Conservation (phyloP, 2,888 invertebrate genomes). For the Cryptocheilus praepositus region DNA sequence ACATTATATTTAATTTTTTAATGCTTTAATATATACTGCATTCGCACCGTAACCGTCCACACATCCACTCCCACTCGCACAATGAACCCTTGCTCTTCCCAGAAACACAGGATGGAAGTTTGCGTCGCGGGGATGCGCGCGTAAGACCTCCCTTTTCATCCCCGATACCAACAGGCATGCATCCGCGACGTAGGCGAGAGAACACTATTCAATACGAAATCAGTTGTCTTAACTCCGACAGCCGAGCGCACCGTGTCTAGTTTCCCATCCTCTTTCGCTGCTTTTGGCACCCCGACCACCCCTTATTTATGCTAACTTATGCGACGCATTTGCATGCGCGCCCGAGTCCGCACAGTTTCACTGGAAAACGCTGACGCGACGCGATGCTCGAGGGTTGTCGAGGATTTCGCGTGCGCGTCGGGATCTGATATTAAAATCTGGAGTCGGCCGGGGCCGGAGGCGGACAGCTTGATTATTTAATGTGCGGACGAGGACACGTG, state of each 20-base stretch:
- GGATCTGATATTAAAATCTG: conserved; percentile 48
- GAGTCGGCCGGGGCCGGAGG: background rate
- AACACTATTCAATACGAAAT: conserved; percentile 28
- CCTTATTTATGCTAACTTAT: conserved; percentile 56
- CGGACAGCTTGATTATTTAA: background rate
- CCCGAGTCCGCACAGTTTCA: conserved; percentile 17
- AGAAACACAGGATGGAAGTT: no score
- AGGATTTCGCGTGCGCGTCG: conserved; percentile 10
- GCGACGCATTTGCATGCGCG: conserved; percentile 49
- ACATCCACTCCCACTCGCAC: no score
- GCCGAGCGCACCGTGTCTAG: conserved; percentile 6
- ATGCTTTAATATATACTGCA: no score
- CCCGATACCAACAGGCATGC: no score
- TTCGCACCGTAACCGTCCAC: no score
- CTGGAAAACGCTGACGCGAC: conserved; percentile 25
- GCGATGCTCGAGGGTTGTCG: background rate
- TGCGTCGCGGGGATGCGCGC: no score
- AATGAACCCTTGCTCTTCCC: no score
- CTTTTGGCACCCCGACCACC: conserved; percentile 16
- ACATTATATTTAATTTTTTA: no score
- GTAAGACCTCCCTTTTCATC: no score
- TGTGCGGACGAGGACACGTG: background rate
- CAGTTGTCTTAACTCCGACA: conserved; percentile 37
- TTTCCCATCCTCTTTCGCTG: no score
- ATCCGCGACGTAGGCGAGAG: no score